Conservation (phyloP, 2,797 vertebrate species). For the Tokudaia tokunoshimensis region DNA sequence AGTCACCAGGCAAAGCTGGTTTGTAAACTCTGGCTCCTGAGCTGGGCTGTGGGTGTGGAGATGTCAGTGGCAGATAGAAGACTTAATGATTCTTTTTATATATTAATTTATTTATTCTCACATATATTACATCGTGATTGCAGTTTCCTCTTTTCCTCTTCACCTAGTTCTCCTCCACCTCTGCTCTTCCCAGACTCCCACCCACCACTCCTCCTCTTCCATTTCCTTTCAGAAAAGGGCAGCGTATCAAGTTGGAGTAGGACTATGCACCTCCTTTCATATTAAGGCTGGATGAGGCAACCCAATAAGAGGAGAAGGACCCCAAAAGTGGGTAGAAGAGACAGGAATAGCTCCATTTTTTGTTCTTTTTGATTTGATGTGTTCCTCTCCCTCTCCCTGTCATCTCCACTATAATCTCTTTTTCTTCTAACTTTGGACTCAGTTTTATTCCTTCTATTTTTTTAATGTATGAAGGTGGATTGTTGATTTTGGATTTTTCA, state of each 20-base stretch:
- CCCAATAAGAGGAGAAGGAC: background rate
- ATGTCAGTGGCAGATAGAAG: background rate
- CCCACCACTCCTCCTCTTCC: background rate
- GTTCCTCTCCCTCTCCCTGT: background rate
- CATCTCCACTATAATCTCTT: background rate
- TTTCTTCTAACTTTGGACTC: background rate
- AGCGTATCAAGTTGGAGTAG: background rate
- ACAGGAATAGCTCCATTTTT: background rate
- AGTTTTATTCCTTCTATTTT: background rate
- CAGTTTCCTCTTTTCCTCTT: background rate
- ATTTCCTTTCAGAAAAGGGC: background rate
- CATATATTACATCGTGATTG: background rate
- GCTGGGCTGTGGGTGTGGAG: background rate
- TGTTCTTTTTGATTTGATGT: too few species aligned
- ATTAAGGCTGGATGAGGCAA: background rate
- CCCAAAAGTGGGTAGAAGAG: background rate
- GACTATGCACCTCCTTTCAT: background rate
- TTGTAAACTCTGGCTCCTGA: background rate
- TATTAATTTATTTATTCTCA: background rate
- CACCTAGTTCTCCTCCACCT: background rate
- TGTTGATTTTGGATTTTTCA: conserved; percentile 14
- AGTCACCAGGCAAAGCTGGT: background rate
- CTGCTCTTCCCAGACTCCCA: background rate
- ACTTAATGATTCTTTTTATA: background rate
- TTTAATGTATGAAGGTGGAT: background rate